Evolutionary conservation across 2,797 vertebrate genomes (phyloP).

Genomic region (Cyclopterus lumpus): DNA sequence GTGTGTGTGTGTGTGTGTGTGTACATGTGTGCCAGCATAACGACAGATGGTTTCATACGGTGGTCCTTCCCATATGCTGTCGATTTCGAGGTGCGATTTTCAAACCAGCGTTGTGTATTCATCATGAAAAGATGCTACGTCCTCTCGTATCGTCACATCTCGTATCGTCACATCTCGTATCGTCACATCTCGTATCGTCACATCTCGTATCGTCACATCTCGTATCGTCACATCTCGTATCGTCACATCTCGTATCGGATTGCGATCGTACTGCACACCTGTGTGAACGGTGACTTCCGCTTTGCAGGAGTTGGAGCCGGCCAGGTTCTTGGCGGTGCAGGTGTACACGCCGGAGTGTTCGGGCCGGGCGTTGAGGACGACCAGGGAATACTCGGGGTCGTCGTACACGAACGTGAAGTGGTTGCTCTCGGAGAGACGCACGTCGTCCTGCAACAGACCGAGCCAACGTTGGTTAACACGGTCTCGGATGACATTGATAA

Average conservation of each 20-base stretch:
- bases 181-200: no score
- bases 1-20: conserved; percentile 16
- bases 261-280: conserved; percentile 76
- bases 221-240: no score
- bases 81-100: conserved; percentile 42
- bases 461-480: neutral
- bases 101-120: no score
- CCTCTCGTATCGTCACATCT: no score
- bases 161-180: no score
- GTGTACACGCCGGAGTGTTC: conserved; percentile 93
- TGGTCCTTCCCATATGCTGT: conserved; percentile 56
- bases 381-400: conserved; percentile 92
- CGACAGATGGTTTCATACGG: conserved; percentile 71
- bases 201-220: no score
- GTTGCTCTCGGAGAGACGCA: conserved; percentile 89
- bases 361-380: conserved; percentile 86
- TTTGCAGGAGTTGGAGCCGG: conserved; percentile 93
- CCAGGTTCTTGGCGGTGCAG: conserved; percentile 91
- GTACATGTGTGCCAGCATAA: conserved; percentile 36
- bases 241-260: neutral
- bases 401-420: conserved; percentile 95
- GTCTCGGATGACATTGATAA: neutral
- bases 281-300: conserved; percentile 90
- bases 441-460: conserved; percentile 84
- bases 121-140: no score